These are phyloP conservation scores for Solenopsis fugax DNA, from an alignment of 1,140 invertebrate species.

Conservation along the genomic window DNA sequence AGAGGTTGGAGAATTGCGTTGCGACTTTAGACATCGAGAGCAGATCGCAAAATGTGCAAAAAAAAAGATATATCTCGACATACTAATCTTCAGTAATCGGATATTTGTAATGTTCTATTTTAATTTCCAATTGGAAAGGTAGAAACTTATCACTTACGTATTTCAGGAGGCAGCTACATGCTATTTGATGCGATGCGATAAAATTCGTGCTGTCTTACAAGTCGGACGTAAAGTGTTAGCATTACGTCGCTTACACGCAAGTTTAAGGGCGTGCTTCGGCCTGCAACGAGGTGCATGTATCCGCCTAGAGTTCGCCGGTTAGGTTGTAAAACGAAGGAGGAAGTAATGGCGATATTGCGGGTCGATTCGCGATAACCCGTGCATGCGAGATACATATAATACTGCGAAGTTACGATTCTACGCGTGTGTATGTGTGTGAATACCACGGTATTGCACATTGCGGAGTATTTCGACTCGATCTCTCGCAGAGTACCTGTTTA, in stretches of 20 bases:
- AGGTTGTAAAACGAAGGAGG: slow-evolving; percentile 50
- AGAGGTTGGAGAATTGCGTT: slow-evolving; percentile 1
- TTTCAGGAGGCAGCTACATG: slow-evolving; percentile 12
- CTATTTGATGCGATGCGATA: slow-evolving; percentile 17
- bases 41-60: slow-evolving; percentile 26
- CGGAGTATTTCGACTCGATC: slow-evolving; percentile 13
- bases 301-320: slow-evolving; percentile 6
- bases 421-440: not conserved
- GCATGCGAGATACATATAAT: slow-evolving; percentile 45
- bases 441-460: not conserved
- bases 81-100: not conserved
- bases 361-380: slow-evolving; percentile 16
- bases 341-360: slow-evolving; percentile 31
- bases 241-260: slow-evolving; percentile 42
- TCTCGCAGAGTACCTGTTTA: slow-evolving; percentile 20
- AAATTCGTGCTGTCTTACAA: slow-evolving; percentile 25
- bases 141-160: not conserved
- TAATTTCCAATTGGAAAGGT: not conserved
- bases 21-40: not conserved
- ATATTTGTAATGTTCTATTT: not conserved
- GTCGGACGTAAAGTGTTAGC: slow-evolving; percentile 33
- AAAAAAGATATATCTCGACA: not conserved
- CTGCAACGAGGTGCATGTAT: slow-evolving; percentile 42
- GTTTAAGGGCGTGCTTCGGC: slow-evolving; percentile 47
- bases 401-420: slow-evolving; percentile 19